Conservation (phyloP, 2,797 vertebrate genomes). For the Cuculus canorus region DNA sequence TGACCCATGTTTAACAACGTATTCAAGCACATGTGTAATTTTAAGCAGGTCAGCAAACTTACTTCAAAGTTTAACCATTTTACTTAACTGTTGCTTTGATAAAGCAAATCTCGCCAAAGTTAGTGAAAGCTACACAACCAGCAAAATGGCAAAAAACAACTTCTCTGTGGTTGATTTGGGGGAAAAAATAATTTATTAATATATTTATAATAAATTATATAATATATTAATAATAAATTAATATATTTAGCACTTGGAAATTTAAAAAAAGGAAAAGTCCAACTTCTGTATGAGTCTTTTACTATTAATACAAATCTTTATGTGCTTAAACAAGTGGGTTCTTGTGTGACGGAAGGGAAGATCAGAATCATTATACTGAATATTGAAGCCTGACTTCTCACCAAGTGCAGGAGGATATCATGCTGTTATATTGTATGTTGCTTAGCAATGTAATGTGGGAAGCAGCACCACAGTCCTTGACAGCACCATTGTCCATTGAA, state of each 20-base stretch:
- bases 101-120: not conserved
- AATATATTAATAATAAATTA: no score
- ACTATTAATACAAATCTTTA: constrained; percentile 8
- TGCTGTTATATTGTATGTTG: constrained; percentile 72
- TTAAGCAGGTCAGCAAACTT: not conserved
- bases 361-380: constrained; percentile 43
- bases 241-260: not conserved
- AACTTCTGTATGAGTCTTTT: not conserved
- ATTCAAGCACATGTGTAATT: not conserved
- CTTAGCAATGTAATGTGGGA: constrained; percentile 71
- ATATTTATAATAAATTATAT: no score
- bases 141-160: not conserved
- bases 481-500: constrained; percentile 69
- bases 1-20: not conserved
- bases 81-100: not conserved
- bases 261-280: not conserved
- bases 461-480: constrained; percentile 67
- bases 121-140: not conserved
- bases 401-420: constrained; percentile 53
- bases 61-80: not conserved
- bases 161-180: not conserved
- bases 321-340: not conserved
- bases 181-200: not conserved
- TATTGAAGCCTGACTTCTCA: constrained; percentile 44
- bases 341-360: not conserved